These are phyloP conservation scores for Invenusta paracnida DNA, from an alignment of 2,888 invertebrate species.

Conservation along the genomic window DNA sequence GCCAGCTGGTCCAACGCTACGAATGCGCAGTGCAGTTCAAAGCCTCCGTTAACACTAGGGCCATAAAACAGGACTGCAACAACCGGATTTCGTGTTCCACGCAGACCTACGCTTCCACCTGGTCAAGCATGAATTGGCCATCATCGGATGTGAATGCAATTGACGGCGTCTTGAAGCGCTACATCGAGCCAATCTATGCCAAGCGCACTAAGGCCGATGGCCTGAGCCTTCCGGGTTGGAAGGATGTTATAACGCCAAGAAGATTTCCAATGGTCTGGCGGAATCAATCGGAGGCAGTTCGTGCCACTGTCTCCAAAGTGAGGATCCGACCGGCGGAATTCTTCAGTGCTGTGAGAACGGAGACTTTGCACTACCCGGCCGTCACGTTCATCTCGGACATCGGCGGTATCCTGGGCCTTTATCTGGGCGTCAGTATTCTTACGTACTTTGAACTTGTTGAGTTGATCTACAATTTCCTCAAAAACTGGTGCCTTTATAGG, in stretches of 20 bases:
- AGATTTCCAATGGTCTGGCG: background rate
- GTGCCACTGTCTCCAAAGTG: background rate
- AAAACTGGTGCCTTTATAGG: no score
- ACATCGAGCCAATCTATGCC: background rate
- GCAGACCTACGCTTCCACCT: background rate
- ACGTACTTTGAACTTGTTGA: background rate
- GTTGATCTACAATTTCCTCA: background rate
- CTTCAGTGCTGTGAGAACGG: background rate
- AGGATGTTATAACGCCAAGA: background rate
- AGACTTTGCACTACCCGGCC: background rate
- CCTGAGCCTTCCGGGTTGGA: background rate
- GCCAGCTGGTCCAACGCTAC: background rate
- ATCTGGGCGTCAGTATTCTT: background rate
- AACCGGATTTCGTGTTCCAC: background rate
- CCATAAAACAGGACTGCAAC: background rate
- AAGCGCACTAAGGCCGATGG: background rate
- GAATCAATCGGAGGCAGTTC: background rate
- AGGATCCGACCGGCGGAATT: background rate
- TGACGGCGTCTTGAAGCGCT: background rate
- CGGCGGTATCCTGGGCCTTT: background rate
- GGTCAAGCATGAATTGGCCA: conserved; percentile 2
- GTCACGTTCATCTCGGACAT: background rate
- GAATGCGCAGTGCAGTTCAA: background rate
- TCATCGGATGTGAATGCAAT: background rate
- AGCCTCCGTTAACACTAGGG: background rate